phyloP scores from a whole-genome alignment of 2,888 invertebrate species.

The Ophion costatus region DNA sequence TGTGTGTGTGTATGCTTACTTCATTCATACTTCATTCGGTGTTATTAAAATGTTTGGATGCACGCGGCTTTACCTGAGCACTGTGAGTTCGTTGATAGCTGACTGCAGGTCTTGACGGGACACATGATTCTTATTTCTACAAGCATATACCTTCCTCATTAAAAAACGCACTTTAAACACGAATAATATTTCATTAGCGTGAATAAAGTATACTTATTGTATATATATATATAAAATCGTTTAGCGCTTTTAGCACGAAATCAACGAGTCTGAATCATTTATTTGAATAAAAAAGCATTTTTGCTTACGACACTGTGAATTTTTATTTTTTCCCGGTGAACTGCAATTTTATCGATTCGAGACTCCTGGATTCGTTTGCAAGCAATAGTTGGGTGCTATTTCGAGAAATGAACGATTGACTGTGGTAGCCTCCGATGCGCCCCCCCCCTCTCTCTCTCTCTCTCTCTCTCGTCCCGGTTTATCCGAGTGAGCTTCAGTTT shows the following conservation, averaged over 20 bases:
- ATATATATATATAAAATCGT: slow-evolving; percentile 39
- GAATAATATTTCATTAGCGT: slow-evolving; percentile 62
- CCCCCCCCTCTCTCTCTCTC: slow-evolving; percentile 37
- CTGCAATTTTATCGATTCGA: slow-evolving; percentile 48
- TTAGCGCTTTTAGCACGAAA: slow-evolving; percentile 40
- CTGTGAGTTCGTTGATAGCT: slow-evolving; percentile 90
- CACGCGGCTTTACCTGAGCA: slow-evolving; percentile 87
- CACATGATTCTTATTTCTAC: slow-evolving; percentile 91
- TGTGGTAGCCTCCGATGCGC: slow-evolving; percentile 68
- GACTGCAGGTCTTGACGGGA: slow-evolving; percentile 90
- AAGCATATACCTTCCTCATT: slow-evolving; percentile 81
- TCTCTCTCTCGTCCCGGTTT: slow-evolving; percentile 46
- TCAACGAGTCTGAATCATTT: slow-evolving; percentile 27
- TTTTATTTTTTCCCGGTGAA: background rate
- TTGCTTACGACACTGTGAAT: background rate
- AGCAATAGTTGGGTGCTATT: slow-evolving; percentile 35
- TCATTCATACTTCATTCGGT: slow-evolving; percentile 26
- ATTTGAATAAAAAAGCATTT: background rate
- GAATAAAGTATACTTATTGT: slow-evolving; percentile 49
- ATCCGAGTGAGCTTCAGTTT: slow-evolving; percentile 23
- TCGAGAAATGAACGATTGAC: slow-evolving; percentile 68
- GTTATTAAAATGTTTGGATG: slow-evolving; percentile 55
- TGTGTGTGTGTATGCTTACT: slow-evolving; percentile 30
- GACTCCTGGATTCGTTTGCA: slow-evolving; percentile 47
- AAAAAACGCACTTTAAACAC: slow-evolving; percentile 68